Percentiles rank a stretch among this genome's conserved stretches.
phyloP scores from a whole-genome alignment of 2,888 invertebrate species.

The Bursaphelenchus okinawaensis region DNA sequence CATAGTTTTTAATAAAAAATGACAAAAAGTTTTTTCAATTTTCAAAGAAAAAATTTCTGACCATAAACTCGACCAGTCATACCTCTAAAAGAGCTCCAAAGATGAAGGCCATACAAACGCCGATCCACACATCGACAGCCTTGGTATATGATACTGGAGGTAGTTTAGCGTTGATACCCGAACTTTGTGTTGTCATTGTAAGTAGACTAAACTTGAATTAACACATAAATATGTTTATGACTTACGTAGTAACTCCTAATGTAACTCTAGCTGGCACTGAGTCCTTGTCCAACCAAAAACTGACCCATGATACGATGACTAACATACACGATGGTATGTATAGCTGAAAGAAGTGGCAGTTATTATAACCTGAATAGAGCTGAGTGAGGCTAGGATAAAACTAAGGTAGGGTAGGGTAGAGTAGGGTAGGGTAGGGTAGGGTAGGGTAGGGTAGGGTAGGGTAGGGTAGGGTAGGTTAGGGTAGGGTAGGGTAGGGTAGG shows the following conservation, averaged over 20 bases:
- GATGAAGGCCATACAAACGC: slow-evolving; percentile 50
- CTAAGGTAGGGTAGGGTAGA: too few species aligned
- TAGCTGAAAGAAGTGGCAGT: slow-evolving; percentile 92
- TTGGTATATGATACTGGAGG: slow-evolving; percentile 54
- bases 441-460: too few species aligned
- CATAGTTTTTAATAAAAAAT: too few species aligned
- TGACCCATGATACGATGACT: slow-evolving; percentile 65
- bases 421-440: too few species aligned
- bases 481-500: too few species aligned
- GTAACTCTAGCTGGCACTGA: slow-evolving; percentile 46
- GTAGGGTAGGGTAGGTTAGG: too few species aligned
- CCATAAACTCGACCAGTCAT: neutral
- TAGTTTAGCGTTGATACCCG: slow-evolving; percentile 56
- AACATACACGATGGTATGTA: slow-evolving; percentile 93
- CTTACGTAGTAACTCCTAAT: slow-evolving; percentile 33
- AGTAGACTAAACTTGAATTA: slow-evolving; percentile 64
- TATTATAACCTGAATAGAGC: neutral
- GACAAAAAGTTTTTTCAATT: too few species aligned
- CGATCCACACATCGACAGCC: slow-evolving; percentile 56
- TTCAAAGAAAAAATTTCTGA: neutral
- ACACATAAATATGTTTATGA: neutral
- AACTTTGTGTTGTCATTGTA: slow-evolving; percentile 73
- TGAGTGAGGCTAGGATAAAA: too few species aligned
- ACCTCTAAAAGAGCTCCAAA: slow-evolving; percentile 50
- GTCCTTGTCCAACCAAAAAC: slow-evolving; percentile 48